phyloP scores from a whole-genome alignment of 2,113 vertebrate genomes.

The Pseudonaja textilis region DNA sequence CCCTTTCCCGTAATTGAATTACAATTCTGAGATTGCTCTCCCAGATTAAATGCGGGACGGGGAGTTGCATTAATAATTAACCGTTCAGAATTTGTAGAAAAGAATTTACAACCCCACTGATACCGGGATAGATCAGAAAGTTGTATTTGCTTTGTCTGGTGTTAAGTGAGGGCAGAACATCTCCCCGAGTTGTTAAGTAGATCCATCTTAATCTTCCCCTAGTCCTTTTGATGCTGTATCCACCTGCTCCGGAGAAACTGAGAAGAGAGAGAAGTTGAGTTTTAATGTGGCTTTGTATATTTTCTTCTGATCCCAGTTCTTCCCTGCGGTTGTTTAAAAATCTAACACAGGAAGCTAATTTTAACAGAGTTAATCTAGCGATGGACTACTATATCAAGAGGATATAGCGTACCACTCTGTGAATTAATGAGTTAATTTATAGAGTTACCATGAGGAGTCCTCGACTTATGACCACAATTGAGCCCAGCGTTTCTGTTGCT shows the following conservation, averaged over 20 bases:
- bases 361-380: not conserved
- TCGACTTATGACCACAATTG: too few relatives aligned
- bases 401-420: not conserved
- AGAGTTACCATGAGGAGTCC: not conserved
- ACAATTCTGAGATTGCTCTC: not conserved
- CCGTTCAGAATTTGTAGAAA: not conserved
- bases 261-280: not conserved
- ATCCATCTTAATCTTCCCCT: not conserved
- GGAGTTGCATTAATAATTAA: not conserved
- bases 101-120: too few relatives aligned
- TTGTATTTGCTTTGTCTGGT: not conserved
- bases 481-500: too few relatives aligned
- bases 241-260: not conserved
- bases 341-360: not conserved
- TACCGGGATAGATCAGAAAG: too few relatives aligned
- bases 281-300: not conserved
- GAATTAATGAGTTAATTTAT: not conserved
- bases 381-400: not conserved
- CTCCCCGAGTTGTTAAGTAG: not conserved
- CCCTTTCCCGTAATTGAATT: not conserved
- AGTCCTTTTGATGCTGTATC: not conserved
- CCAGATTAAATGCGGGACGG: not conserved
- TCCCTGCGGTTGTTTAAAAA: not conserved
- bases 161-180: not conserved
- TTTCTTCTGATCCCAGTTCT: not conserved